These are phyloP conservation scores for Serinus canaria DNA, from an alignment of 2,113 vertebrate genomes.

Conservation along the genomic window DNA sequence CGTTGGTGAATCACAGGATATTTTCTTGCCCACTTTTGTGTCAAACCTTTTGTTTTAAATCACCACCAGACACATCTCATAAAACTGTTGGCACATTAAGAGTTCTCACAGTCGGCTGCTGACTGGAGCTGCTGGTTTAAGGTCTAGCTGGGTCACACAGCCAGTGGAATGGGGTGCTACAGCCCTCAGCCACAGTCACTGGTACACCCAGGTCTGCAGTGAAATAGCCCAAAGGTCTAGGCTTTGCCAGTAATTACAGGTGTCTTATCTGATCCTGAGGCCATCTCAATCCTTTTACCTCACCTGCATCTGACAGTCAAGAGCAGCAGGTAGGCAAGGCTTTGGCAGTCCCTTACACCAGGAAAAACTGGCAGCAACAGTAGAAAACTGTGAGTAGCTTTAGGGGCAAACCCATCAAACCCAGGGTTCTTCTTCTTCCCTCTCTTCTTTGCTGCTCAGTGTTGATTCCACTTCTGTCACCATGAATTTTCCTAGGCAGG, in stretches of 20 bases:
- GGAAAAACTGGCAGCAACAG: not conserved
- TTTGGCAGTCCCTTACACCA: not conserved
- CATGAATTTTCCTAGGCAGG: not conserved
- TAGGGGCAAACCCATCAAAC: not conserved
- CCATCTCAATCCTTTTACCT: not conserved
- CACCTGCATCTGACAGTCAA: not conserved
- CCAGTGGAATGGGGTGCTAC: not conserved
- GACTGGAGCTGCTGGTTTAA: not conserved
- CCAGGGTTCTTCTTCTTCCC: not conserved
- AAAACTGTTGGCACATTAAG: not conserved
- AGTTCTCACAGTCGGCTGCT: not conserved
- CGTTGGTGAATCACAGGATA: not conserved
- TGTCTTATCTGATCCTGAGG: not conserved
- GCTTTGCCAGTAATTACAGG: not conserved
- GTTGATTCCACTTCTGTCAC: not conserved
- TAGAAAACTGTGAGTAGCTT: not conserved
- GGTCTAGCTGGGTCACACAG: not conserved
- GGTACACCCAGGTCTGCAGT: not conserved
- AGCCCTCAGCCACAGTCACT: rapidly evolving
- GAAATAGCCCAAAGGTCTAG: not conserved
- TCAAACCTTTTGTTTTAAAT: not conserved
- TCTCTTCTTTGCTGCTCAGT: not conserved
- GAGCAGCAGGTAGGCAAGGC: rapidly evolving
- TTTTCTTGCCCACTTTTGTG: not conserved
- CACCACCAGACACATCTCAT: not conserved